phyloP scores from a whole-genome alignment of 2,113 vertebrate genomes.

The Falcunculus frontatus region DNA sequence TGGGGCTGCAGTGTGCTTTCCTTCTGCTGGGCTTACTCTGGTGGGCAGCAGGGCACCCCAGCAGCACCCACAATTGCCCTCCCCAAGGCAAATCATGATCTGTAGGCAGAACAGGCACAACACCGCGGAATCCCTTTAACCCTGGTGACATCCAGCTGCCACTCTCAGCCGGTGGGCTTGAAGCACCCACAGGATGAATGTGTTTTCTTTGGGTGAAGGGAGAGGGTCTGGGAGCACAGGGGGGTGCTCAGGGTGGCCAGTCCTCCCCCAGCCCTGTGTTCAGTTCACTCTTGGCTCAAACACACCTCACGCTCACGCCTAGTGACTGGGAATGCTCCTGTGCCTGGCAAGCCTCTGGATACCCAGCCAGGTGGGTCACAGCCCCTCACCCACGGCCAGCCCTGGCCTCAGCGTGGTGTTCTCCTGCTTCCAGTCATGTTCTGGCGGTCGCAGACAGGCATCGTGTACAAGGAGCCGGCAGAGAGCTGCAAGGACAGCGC shows the following conservation, averaged over 20 bases:
- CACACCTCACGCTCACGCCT: neutral
- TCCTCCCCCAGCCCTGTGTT: neutral
- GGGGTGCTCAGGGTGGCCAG: neutral
- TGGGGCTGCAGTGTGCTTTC: neutral
- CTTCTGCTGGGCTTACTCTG: neutral
- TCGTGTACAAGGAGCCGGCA: constrained; percentile 68
- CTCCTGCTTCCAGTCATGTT: constrained; percentile 63
- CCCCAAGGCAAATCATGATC: neutral
- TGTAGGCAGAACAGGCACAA: fast-evolving
- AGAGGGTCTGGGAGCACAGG: too few species aligned
- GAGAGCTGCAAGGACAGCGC: constrained; percentile 65
- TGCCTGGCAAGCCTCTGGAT: fast-evolving
- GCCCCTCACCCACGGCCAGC: neutral
- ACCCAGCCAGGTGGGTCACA: neutral
- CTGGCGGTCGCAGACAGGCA: constrained; percentile 63
- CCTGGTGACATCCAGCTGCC: neutral
- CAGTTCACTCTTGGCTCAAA: neutral
- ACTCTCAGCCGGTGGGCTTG: neutral
- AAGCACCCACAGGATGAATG: neutral
- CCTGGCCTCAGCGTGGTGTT: neutral
- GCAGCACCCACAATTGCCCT: neutral
- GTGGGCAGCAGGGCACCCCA: too few species aligned
- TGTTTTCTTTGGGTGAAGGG: neutral
- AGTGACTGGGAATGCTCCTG: neutral
- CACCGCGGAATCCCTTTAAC: fast-evolving